Evolutionary conservation across 2,113 vertebrate species (phyloP), one percentile per base, ranked within the genome.

Genomic region (Ia io): DNA sequence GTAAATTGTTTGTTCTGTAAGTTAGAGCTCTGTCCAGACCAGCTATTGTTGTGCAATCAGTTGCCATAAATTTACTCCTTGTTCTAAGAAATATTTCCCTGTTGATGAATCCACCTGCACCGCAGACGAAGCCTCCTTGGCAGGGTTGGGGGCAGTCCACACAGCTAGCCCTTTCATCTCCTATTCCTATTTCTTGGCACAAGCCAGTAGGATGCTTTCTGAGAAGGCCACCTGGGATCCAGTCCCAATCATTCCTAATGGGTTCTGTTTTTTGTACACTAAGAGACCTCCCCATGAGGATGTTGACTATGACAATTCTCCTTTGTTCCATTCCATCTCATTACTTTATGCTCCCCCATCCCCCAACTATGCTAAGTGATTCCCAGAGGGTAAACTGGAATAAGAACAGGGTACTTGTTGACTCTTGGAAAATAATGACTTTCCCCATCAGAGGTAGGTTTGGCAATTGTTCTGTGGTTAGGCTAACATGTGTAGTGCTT

Each of bases 401-500:
- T 61, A 86, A 84, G 80, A 94, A 88, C 32, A 82, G 53, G 37
- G 23, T 44, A 59, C 37, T 51, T 80, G 73, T 92, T 0, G 28
- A 59, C 22, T 90, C 42, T 61, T 95, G 90, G 90, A 95, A 94
- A 92, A 93, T 22, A 63, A n/a, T 18, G 18, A 37, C 84, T 84
- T 96, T 92, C 90, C 37, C 56, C 56, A 59, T 74, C 47, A 88
- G 84, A 65, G 42, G 9, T 67, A 67, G 42, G 42, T 53, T 93
- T 96, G 93, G 61, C 80, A 47, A 6, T 69, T 65, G 87, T 40
- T 79, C 88, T 85, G 92, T 90, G 77, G 79, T 94, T 71, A 90
- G 78, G 35, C 23, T 63, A 71, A 88, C 40, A 53, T 63, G 70
- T 67, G 51, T 22, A 93, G 71, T 4, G 0, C 83, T 90, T 74